Evolutionary conservation across 2,888 invertebrate species (phyloP).

Genomic region (Drosophila quinaria): DNA sequence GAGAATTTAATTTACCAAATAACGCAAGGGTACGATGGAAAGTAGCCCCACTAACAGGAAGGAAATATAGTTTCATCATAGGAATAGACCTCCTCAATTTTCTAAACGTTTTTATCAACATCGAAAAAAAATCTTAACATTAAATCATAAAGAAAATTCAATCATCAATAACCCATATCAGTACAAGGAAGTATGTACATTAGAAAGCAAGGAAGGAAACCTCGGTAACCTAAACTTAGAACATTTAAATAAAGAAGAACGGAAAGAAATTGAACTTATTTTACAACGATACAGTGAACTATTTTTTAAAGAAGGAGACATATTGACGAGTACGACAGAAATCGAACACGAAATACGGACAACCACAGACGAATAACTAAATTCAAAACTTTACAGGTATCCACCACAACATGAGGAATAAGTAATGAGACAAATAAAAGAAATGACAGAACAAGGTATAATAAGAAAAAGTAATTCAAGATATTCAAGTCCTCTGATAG

Average conservation of each 20-base stretch:
- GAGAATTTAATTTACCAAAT: too few species aligned
- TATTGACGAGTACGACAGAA: slow-evolving; percentile 2
- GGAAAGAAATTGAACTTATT: slow-evolving; percentile 7
- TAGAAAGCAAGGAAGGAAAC: neutral
- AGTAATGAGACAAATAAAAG: too few species aligned
- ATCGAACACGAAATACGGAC: slow-evolving; percentile 2
- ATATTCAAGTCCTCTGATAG: too few species aligned
- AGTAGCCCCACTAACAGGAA: too few species aligned
- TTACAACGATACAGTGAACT: neutral
- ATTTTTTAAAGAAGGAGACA: slow-evolving; percentile 13
- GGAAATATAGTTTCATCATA: too few species aligned
- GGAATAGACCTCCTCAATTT: too few species aligned
- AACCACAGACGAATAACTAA: neutral
- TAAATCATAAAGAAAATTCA: slow-evolving; percentile 1
- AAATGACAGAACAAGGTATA: too few species aligned
- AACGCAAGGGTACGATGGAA: too few species aligned
- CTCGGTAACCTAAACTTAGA: slow-evolving; percentile 2
- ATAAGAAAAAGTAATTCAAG: too few species aligned
- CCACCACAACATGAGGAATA: too few species aligned
- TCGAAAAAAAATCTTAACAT: neutral
- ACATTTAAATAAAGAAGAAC: slow-evolving; percentile 13
- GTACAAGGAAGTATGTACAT: slow-evolving; percentile 1
- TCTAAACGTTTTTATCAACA: too few species aligned
- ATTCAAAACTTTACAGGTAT: too few species aligned
- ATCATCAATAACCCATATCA: neutral